Conservation (phyloP, 2,888 invertebrate species). For the Dendrolimus houi region DNA sequence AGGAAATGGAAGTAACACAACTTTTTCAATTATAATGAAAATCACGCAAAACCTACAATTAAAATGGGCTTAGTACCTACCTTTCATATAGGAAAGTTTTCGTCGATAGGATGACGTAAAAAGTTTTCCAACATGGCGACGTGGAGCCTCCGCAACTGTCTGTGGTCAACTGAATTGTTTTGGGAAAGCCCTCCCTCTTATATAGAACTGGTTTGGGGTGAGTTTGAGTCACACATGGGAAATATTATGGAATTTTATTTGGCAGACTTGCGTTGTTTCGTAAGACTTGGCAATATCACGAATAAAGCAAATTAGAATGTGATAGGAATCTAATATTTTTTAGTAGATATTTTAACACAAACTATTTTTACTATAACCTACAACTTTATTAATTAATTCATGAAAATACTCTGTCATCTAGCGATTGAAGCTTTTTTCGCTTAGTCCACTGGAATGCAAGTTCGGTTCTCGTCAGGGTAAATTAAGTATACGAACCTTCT, state of each 20-base stretch:
- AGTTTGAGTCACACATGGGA: slow-evolving; percentile 29
- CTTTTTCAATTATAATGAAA: neutral
- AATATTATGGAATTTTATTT: slow-evolving; percentile 7
- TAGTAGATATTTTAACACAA: no score
- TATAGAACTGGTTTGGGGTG: slow-evolving; percentile 31
- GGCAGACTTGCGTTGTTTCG: neutral
- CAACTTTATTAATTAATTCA: no score
- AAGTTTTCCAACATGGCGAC: slow-evolving; percentile 38
- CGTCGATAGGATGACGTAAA: slow-evolving; percentile 46
- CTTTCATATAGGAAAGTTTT: slow-evolving; percentile 51
- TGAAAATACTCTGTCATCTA: no score
- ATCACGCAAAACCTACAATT: neutral
- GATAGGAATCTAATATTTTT: neutral
- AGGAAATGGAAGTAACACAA: no score
- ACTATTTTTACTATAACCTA: no score
- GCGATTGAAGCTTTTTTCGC: no score
- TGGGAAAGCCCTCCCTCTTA: slow-evolving; percentile 45
- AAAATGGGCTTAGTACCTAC: slow-evolving; percentile 18
- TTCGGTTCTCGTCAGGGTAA: no score
- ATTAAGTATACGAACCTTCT: no score
- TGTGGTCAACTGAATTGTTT: slow-evolving; percentile 23
- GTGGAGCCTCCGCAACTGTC: slow-evolving; percentile 19
- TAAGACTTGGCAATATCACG: neutral
- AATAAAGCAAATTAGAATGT: neutral
- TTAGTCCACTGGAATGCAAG: no score